Evolutionary conservation across 2,113 vertebrate species (phyloP).

Genomic region (Chascanopsetta lugubris): DNA sequence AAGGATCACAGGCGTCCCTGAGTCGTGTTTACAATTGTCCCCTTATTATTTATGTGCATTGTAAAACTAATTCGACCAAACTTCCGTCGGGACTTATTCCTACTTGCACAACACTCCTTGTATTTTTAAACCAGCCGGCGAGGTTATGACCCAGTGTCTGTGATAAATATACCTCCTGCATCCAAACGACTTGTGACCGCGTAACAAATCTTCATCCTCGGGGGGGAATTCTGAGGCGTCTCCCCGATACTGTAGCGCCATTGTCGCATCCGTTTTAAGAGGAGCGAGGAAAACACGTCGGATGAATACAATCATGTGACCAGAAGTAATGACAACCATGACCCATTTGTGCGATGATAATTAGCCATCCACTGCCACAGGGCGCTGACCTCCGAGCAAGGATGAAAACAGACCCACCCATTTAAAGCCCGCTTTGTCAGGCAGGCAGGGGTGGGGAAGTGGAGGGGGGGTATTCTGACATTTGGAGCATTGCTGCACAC

Average conservation of each 20-base stretch:
- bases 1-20: not conserved
- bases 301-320: conserved; percentile 71
- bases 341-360: conserved; percentile 70
- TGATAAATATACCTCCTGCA: conserved; percentile 6
- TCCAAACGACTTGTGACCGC: conserved; percentile 50
- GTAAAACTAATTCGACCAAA: not conserved
- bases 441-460: too few species aligned
- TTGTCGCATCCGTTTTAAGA: conserved; percentile 43
- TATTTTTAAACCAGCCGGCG: conserved; percentile 8
- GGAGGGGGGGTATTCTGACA: conserved; percentile 10
- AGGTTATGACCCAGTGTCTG: conserved; percentile 14
- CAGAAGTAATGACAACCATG: conserved; percentile 73
- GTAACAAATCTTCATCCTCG: conserved; percentile 49
- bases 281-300: conserved; percentile 47
- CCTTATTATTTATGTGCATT: not conserved
- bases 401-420: conserved; percentile 49
- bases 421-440: conserved; percentile 52
- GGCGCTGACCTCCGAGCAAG: conserved; percentile 64
- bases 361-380: conserved; percentile 64
- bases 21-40: not conserved
- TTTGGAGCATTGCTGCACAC: not conserved
- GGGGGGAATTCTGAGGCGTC: conserved; percentile 54
- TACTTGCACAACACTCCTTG: not conserved
- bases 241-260: conserved; percentile 53
- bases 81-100: not conserved